These are phyloP conservation scores for Hiodon tergisus DNA, from an alignment of 2,113 vertebrate species.

Conservation along the genomic window DNA sequence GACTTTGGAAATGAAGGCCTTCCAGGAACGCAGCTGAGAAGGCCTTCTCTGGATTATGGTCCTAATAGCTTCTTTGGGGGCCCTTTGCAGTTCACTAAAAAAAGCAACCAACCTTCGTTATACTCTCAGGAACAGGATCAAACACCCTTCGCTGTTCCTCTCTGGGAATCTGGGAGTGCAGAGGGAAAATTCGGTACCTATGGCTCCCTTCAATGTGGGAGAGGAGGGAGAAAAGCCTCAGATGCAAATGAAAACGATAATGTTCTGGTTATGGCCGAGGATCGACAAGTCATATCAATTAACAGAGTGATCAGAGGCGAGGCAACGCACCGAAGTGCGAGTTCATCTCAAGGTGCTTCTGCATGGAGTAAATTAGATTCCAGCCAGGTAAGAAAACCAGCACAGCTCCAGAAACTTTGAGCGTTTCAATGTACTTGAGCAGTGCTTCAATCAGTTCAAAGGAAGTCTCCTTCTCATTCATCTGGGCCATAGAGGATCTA, in stretches of 20 bases:
- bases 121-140: conserved; percentile 73
- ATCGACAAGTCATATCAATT: too few relatives aligned
- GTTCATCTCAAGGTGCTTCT: conserved; percentile 88
- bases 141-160: conserved; percentile 91
- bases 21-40: too few relatives aligned
- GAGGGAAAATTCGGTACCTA: conserved; percentile 79
- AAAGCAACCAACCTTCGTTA: conserved; percentile 69
- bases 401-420: conserved; percentile 81
- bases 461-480: conserved; percentile 88
- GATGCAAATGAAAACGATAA: not conserved
- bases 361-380: conserved; percentile 94
- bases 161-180: conserved; percentile 92
- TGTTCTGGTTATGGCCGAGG: too few relatives aligned
- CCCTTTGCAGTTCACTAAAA: not conserved
- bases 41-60: too few relatives aligned
- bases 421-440: conserved; percentile 83
- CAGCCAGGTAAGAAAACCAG: conserved; percentile 91
- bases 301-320: not conserved
- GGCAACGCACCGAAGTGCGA: conserved; percentile 77
- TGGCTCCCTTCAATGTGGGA: conserved; percentile 59
- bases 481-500: conserved; percentile 76
- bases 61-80: too few relatives aligned
- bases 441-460: conserved; percentile 93
- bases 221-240: not conserved
- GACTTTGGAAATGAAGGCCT: not conserved